These are phyloP conservation scores for Dicyrtoma fusca DNA, from an alignment of 2,888 invertebrate genomes.

Conservation along the genomic window DNA sequence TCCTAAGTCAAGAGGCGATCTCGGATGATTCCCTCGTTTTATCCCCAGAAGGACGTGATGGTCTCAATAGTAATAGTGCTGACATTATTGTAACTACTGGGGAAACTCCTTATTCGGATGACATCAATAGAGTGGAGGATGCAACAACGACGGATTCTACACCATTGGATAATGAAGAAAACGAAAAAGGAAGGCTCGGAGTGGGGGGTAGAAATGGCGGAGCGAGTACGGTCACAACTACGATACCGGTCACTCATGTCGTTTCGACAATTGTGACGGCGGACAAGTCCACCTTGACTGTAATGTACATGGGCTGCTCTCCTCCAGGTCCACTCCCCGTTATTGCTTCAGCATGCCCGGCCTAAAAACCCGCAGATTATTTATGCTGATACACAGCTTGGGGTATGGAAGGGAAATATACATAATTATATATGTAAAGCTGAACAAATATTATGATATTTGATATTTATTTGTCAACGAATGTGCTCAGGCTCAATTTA, in stretches of 20 bases:
- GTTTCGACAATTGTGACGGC: constrained; percentile 31
- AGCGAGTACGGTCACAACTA: constrained; percentile 39
- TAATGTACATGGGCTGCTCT: constrained; percentile 49
- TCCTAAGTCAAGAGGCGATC: constrained; percentile 9
- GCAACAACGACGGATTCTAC: constrained; percentile 3
- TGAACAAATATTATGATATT: too few species aligned
- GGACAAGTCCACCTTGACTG: constrained; percentile 36
- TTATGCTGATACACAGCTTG: too few species aligned
- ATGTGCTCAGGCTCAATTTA: too few species aligned
- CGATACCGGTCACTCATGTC: constrained; percentile 47
- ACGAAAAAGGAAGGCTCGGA: neutral
- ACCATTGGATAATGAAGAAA: neutral
- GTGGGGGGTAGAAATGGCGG: constrained; percentile 3
- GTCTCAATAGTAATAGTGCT: neutral
- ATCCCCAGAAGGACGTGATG: neutral
- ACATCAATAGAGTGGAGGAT: neutral
- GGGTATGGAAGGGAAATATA: too few species aligned
- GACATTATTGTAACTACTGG: constrained; percentile 4
- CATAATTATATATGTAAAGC: too few species aligned
- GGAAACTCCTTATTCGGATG: constrained; percentile 32
- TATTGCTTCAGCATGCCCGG: constrained; percentile 13
- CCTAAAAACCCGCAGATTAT: neutral
- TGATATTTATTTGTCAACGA: too few species aligned
- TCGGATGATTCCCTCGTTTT: neutral
- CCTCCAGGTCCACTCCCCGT: constrained; percentile 35